Percentiles rank a stretch among this genome's conserved stretches.
phyloP scores from a whole-genome alignment of 1,140 invertebrate genomes.

The Wiebesia pumilae region DNA sequence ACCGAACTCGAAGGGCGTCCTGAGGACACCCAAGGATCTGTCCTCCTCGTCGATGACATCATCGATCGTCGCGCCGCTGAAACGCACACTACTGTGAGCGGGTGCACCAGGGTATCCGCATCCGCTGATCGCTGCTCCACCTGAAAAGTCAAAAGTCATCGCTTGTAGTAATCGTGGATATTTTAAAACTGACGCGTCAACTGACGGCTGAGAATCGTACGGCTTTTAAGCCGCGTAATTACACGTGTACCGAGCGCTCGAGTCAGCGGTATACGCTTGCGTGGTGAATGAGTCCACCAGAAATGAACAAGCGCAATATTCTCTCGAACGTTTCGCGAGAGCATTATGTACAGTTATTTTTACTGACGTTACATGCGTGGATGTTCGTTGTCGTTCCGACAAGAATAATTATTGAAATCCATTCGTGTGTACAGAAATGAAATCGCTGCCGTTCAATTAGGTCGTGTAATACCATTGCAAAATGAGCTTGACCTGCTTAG shows the following conservation, averaged over 20 bases:
- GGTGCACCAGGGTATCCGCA: constrained; percentile 95
- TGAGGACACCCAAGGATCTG: constrained; percentile 61
- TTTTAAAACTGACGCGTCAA: neutral
- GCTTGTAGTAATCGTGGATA: neutral
- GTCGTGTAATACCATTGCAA: neutral
- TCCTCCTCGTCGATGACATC: constrained; percentile 72
- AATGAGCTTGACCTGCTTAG: neutral
- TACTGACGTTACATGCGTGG: neutral
- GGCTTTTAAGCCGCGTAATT: neutral
- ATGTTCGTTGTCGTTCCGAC: neutral
- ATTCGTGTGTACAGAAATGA: neutral
- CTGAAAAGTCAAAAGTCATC: neutral
- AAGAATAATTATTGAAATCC: neutral
- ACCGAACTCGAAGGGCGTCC: constrained; percentile 79
- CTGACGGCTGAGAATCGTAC: neutral
- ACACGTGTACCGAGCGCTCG: neutral
- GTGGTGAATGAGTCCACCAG: neutral
- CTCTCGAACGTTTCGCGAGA: neutral
- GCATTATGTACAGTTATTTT: neutral
- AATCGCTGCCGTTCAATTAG: neutral
- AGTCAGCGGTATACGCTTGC: neutral
- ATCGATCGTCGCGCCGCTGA: constrained; percentile 75
- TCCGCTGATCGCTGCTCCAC: constrained; percentile 30
- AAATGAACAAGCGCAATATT: neutral
- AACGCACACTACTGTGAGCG: constrained; percentile 87